A percentile compares a stretch with the other conserved stretches of the same genome.
These are phyloP conservation scores for Brachionus calyciflorus DNA, from an alignment of 1,140 invertebrate genomes.

Conservation along the genomic window DNA sequence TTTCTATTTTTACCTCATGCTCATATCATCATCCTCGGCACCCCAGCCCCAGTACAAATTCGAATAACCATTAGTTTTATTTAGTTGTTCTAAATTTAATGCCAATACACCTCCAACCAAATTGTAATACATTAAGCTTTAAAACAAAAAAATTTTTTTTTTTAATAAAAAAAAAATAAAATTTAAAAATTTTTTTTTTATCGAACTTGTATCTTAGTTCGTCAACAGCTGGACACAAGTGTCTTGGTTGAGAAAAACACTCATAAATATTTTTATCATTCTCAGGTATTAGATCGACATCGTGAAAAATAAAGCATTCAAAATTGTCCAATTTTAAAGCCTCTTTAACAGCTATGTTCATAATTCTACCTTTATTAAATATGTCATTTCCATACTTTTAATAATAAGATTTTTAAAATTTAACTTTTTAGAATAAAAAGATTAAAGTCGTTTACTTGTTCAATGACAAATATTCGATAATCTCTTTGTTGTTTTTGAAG, in stretches of 20 bases:
- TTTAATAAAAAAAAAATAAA: background rate
- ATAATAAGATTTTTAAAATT: background rate
- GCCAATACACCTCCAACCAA: constrained; percentile 74
- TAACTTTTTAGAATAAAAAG: background rate
- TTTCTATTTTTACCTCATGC: background rate
- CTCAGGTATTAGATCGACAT: constrained; percentile 57
- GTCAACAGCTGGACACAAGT: constrained; percentile 56
- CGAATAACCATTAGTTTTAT: constrained; percentile 82
- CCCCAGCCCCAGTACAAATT: constrained; percentile 83
- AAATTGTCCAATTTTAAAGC: constrained; percentile 42
- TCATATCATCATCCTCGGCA: constrained; percentile 48
- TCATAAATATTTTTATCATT: constrained; percentile 56
- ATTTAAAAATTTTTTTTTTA: too few relatives aligned
- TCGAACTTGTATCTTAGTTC: constrained; percentile 56
- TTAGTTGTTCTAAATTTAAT: constrained; percentile 65
- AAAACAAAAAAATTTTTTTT: constrained; percentile 2
- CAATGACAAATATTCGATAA: constrained; percentile 57
- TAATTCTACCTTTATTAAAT: constrained; percentile 85
- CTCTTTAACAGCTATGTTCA: constrained; percentile 70
- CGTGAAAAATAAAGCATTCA: constrained; percentile 58
- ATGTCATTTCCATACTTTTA: constrained; percentile 12
- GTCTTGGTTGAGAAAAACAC: constrained; percentile 53
- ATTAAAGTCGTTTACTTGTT: constrained; percentile 52
- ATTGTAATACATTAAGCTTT: constrained; percentile 78
- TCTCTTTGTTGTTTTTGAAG: constrained; percentile 54